A percentile compares a stretch with the other conserved stretches of the same genome.
Evolutionary conservation across 2,888 invertebrate genomes (phyloP).

Genomic region (Didymodactylos carnosus): DNA sequence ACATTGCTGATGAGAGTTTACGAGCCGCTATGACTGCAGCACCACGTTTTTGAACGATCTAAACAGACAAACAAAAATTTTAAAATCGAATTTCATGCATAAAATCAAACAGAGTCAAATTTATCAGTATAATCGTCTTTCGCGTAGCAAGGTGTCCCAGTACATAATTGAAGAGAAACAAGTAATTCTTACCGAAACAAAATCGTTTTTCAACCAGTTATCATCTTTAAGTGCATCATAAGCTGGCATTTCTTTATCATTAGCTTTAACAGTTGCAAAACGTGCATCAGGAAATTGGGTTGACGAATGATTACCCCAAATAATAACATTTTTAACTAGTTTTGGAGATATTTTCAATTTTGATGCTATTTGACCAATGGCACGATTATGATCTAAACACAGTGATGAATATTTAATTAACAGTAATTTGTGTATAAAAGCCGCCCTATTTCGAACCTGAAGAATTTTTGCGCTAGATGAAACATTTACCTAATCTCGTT

Average conservation of each 20-base stretch:
- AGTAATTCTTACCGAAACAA: slow-evolving; percentile 45
- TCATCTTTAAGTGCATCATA: slow-evolving; percentile 33
- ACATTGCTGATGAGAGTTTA: slow-evolving; percentile 94
- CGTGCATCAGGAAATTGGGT: slow-evolving; percentile 89
- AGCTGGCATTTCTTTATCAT: slow-evolving; percentile 29
- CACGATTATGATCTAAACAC: slow-evolving; percentile 94
- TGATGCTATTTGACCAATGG: slow-evolving; percentile 51
- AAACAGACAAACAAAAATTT: slow-evolving; percentile 15
- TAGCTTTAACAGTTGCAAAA: slow-evolving; percentile 30
- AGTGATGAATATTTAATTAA: too few species aligned
- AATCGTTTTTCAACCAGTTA: slow-evolving; percentile 54
- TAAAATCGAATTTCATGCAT: slow-evolving; percentile 15
- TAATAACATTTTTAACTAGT: slow-evolving; percentile 67
- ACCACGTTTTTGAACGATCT: slow-evolving; percentile 84
- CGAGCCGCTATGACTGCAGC: slow-evolving; percentile 88
- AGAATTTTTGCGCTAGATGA: too few species aligned
- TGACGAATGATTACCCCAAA: slow-evolving; percentile 98
- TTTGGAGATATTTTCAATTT: slow-evolving; percentile 42
- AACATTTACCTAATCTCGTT: too few species aligned
- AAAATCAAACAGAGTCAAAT: background rate
- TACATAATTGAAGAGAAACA: background rate
- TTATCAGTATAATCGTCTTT: background rate
- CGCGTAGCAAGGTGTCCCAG: background rate
- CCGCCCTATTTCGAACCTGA: too few species aligned
- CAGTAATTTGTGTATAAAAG: too few species aligned